Base-by-base conservation (phyloP, 92 coral and sea anemone species). In the Umimayanthus chanpuru region DNA sequence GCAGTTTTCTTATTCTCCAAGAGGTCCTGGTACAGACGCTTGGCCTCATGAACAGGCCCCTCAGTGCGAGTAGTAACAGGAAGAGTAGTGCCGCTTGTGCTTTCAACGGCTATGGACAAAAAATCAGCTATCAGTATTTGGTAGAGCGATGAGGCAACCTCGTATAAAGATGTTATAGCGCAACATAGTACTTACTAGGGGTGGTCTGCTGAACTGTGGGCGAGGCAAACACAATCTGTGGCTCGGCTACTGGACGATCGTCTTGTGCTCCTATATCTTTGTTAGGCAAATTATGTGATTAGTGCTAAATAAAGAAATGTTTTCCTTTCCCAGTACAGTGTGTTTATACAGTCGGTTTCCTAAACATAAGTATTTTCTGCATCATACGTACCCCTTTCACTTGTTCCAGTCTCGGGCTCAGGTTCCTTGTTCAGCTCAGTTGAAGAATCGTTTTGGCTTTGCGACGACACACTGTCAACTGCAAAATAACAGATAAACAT, bases 1-100 rank as follows among this genome's bases (percentile, higher is more conserved):
- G 73, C 72, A 36, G 73, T 28, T 43, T 56, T 81, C 73, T 67
- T 56, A 18, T 58, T 56, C 29, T 81, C 71, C 43, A 67, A 14
- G 29, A 43, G 73, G 71, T 56, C 66, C 21, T 32, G 40, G 67
- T 47, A 81, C 85, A 80, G 67, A 43, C 58, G 50, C 85, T 80
- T 39, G 61, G 85, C 85, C 68, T 80, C 65, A 39, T 65, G 72
- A 11, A 65, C 72, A 11, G n/a, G 72, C 21, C 72, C 72, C n/a
- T 11, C n/a, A 65, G 18, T 65, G 72, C 72, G 18, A 18, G 72
- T 65, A 65, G 72, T 11, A 11, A 11, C 72, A 65, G 72, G 21
- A 65, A 65, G 0, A 65, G 72, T 65, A 65, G n/a, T 65, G 18
- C 72, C 72, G 72, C 72, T 65, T 65, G 72, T 65, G n/a, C 72